phyloP scores from a whole-genome alignment of 2,113 vertebrate species.

The Heterochromis multidens region DNA sequence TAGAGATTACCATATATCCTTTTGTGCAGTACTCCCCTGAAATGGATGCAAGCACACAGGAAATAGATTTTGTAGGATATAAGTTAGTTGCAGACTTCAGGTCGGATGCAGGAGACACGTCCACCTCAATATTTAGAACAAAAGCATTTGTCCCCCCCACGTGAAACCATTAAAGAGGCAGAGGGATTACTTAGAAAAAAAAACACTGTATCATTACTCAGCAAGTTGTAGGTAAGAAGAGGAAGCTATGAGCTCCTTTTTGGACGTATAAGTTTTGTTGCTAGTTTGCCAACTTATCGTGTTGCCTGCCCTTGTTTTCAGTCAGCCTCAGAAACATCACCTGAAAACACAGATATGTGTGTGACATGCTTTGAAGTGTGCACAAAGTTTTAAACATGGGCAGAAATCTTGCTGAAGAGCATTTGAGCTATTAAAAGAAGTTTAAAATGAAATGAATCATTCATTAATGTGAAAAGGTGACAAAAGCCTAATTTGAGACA shows the following conservation, averaged over 20 bases:
- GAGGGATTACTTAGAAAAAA: not conserved
- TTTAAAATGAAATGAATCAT: no score
- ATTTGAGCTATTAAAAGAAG: not conserved
- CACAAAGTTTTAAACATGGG: not conserved
- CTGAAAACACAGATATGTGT: not conserved
- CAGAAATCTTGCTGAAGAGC: no score
- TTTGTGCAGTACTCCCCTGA: fast-evolving
- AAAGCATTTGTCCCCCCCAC: not conserved
- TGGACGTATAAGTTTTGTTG: not conserved
- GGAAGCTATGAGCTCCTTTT: not conserved
- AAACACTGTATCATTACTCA: not conserved
- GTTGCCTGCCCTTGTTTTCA: not conserved
- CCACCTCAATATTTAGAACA: not conserved
- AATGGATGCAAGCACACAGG: not conserved
- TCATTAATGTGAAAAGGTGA: not conserved
- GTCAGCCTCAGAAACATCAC: not conserved
- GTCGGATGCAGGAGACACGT: not conserved
- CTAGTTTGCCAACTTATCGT: not conserved
- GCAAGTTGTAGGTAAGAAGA: not conserved
- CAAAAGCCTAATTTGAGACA: not conserved
- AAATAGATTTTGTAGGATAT: not conserved
- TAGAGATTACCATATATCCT: not conserved
- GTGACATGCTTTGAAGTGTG: not conserved
- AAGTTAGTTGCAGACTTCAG: not conserved
- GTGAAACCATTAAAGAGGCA: not conserved